Evolutionary conservation across 1,140 invertebrate species (phyloP).

Genomic region (Neocloeon triangulifer): DNA sequence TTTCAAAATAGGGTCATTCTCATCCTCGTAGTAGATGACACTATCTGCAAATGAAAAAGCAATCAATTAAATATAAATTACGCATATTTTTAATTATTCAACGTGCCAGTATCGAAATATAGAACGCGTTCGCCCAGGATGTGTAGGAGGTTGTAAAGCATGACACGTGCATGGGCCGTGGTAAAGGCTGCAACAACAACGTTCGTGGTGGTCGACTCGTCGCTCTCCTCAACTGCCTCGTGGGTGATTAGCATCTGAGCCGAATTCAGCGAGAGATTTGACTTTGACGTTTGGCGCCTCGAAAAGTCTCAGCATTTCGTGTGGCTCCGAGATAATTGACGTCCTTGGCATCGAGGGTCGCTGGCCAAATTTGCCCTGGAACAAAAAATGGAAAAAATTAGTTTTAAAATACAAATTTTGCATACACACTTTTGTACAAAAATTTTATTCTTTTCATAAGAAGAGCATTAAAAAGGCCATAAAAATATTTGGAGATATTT

Average conservation of each 20-base stretch:
- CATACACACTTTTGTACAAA: no score
- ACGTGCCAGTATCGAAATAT: conserved; percentile 22
- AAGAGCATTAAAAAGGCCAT: no score
- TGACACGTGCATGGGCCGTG: conserved; percentile 17
- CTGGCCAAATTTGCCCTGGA: conserved; percentile 15
- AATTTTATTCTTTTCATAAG: no score
- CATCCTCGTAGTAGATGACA: conserved; percentile 11
- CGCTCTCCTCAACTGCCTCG: conserved; percentile 8
- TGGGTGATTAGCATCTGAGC: conserved; percentile 11
- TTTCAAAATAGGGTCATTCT: conserved; percentile 7
- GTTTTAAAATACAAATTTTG: no score
- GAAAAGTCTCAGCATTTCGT: conserved; percentile 12
- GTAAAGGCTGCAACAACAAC: conserved; percentile 16
- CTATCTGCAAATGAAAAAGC: no score
- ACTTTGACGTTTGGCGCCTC: conserved; percentile 11
- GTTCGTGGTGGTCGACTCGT: conserved; percentile 9
- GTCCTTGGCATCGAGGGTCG: conserved; percentile 12
- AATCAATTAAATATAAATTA: no score
- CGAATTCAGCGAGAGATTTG: conserved; percentile 8
- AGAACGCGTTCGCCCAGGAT: conserved; percentile 12
- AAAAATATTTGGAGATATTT: no score
- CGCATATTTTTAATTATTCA: no score
- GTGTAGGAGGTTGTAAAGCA: conserved; percentile 17
- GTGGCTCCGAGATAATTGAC: conserved; percentile 10
- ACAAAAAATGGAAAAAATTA: no score